A percentile compares a stretch with the other conserved stretches of the same genome.
Evolutionary conservation across 2,888 invertebrate genomes (phyloP).

Genomic region (Caenorhabditis angaria): DNA sequence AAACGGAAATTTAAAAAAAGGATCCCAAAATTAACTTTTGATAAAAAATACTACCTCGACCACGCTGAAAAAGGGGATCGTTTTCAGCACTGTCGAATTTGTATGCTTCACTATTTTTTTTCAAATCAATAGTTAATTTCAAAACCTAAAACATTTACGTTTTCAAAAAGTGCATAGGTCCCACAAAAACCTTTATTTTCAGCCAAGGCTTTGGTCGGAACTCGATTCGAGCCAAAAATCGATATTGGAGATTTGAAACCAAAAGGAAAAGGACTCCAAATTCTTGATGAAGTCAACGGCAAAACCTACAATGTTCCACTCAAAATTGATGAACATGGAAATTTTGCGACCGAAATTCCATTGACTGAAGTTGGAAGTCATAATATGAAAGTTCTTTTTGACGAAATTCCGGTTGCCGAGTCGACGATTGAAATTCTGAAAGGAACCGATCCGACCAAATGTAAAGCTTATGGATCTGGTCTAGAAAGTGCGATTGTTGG

Average conservation of each 20-base stretch:
- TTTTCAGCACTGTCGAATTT: too few relatives aligned
- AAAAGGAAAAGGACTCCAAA: slow-evolving; percentile 24
- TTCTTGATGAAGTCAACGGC: slow-evolving; percentile 35
- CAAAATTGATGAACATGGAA: slow-evolving; percentile 22
- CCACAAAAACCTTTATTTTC: slow-evolving; percentile 11
- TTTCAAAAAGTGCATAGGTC: background rate
- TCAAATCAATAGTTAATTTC: too few relatives aligned
- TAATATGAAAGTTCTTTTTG: slow-evolving; percentile 39
- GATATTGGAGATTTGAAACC: slow-evolving; percentile 23
- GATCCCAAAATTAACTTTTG: too few relatives aligned
- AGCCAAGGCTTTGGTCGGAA: slow-evolving; percentile 27
- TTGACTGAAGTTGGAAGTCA: slow-evolving; percentile 26
- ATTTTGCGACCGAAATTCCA: slow-evolving; percentile 21
- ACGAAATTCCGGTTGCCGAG: slow-evolving; percentile 39
- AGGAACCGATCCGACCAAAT: slow-evolving; percentile 46
- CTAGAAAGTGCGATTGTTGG: slow-evolving; percentile 45
- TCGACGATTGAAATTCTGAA: slow-evolving; percentile 29
- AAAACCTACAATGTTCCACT: slow-evolving; percentile 34
- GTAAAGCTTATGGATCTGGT: slow-evolving; percentile 34
- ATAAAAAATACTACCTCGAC: too few relatives aligned
- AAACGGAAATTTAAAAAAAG: background rate
- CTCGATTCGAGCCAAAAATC: slow-evolving; percentile 26
- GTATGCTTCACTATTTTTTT: too few relatives aligned
- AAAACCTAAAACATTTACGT: background rate
- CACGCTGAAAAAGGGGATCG: too few relatives aligned